phyloP scores from a whole-genome alignment of 2,888 invertebrate genomes.

The Drosophila paramelanica region DNA sequence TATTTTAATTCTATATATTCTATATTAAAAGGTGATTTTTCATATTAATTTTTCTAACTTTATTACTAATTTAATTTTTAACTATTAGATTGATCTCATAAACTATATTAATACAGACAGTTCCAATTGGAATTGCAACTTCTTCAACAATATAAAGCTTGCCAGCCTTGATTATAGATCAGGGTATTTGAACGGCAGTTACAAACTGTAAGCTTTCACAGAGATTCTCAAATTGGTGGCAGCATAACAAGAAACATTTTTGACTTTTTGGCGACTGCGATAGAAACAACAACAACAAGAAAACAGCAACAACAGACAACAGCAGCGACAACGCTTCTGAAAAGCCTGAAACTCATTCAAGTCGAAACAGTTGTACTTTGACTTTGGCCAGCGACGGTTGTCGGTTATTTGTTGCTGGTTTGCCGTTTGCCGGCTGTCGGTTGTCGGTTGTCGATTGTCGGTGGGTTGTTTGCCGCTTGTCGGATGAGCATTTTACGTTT shows the following conservation, averaged over 20 bases:
- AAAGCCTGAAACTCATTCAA: conserved; percentile 50
- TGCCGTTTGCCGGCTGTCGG: conserved; percentile 22
- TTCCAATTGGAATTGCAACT: too few relatives aligned
- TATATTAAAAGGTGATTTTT: too few relatives aligned
- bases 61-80: too few relatives aligned
- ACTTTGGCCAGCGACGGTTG: conserved; percentile 64
- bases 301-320: conserved; percentile 5
- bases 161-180: not conserved
- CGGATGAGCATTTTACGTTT: conserved; percentile 46
- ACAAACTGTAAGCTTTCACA: conserved; percentile 18
- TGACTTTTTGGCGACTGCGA: conserved; percentile 31
- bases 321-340: conserved; percentile 31
- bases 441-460: conserved; percentile 29
- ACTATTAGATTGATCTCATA: too few relatives aligned
- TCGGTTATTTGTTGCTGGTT: conserved; percentile 27
- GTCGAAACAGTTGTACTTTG: conserved; percentile 67
- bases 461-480: conserved; percentile 34
- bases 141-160: not conserved
- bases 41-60: too few relatives aligned
- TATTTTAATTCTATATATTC: too few relatives aligned
- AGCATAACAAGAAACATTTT: conserved; percentile 26
- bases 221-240: conserved; percentile 27
- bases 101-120: too few relatives aligned
- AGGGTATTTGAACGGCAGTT: conserved; percentile 9
- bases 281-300: conserved; percentile 20